phyloP scores from a whole-genome alignment of 2,888 invertebrate genomes.

The Pristionchus mayeri region DNA sequence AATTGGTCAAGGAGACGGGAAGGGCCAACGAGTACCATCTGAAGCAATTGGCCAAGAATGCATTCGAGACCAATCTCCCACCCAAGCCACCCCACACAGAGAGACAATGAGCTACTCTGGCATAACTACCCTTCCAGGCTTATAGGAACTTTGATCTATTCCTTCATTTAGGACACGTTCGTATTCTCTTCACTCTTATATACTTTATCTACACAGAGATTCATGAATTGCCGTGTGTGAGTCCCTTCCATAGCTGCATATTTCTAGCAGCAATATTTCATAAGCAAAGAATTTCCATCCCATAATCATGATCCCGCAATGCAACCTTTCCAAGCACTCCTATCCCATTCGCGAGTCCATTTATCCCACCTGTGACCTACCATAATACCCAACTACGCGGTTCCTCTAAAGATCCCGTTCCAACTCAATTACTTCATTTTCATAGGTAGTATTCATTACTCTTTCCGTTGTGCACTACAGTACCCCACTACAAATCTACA shows the following conservation, averaged over 20 bases:
- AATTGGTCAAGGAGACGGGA: constrained; percentile 62
- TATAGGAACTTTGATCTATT: neutral
- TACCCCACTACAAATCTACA: neutral
- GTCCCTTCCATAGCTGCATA: neutral
- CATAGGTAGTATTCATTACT: constrained; percentile 22
- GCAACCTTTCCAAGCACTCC: neutral
- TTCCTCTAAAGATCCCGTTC: constrained; percentile 4
- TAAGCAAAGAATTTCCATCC: neutral
- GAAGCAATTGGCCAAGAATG: constrained; percentile 50
- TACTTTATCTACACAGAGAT: constrained; percentile 3
- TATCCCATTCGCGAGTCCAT: constrained; percentile 17
- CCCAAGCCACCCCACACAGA: constrained; percentile 24
- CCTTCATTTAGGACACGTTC: neutral
- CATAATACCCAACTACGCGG: constrained; percentile 31
- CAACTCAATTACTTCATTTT: constrained; percentile 9
- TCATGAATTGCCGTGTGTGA: neutral
- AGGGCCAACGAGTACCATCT: constrained; percentile 56
- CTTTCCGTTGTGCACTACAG: constrained; percentile 39
- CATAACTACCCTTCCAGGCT: neutral
- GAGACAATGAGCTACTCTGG: neutral
- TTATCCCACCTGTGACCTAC: constrained; percentile 33
- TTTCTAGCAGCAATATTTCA: neutral
- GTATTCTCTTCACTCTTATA: constrained; percentile 8
- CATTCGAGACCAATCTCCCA: constrained; percentile 32
- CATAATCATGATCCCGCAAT: neutral